Conservation (phyloP, 1,140 invertebrate genomes). For the Bombus impatiens region DNA sequence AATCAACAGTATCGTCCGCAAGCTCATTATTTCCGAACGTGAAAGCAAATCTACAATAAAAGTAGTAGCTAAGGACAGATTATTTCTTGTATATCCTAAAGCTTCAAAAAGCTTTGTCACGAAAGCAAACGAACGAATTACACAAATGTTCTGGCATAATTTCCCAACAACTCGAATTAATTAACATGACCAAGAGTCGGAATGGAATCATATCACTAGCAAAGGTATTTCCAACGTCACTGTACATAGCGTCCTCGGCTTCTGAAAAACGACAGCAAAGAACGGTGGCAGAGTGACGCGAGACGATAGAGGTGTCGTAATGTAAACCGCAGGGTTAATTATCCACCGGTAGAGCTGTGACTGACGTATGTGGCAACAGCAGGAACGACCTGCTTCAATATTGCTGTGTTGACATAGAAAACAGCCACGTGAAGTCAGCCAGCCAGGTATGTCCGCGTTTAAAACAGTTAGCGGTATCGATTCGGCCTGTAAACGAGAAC, state of each 20-base stretch:
- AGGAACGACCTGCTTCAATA: constrained; percentile 22
- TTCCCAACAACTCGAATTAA: neutral
- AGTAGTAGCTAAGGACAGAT: no score
- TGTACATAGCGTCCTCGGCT: neutral
- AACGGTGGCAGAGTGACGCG: neutral
- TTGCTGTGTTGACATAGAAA: constrained; percentile 51
- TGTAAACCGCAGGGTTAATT: constrained; percentile 43
- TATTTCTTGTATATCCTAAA: no score
- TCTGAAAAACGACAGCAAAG: neutral
- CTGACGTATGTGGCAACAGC: constrained; percentile 37
- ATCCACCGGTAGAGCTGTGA: constrained; percentile 3
- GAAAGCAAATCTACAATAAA: no score
- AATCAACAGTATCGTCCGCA: neutral
- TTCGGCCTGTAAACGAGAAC: constrained; percentile 56
- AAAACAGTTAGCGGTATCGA: constrained; percentile 62
- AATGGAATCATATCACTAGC: neutral
- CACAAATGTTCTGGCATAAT: neutral
- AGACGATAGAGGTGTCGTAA: constrained; percentile 11
- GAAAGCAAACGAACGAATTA: neutral
- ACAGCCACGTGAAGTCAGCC: constrained; percentile 32
- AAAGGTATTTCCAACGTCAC: neutral
- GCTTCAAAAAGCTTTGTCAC: no score
- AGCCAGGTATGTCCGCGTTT: constrained; percentile 49
- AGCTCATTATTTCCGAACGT: neutral
- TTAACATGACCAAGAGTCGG: neutral